Conservation (phyloP, 1,140 invertebrate species). For the Coptotermes formosanus region DNA sequence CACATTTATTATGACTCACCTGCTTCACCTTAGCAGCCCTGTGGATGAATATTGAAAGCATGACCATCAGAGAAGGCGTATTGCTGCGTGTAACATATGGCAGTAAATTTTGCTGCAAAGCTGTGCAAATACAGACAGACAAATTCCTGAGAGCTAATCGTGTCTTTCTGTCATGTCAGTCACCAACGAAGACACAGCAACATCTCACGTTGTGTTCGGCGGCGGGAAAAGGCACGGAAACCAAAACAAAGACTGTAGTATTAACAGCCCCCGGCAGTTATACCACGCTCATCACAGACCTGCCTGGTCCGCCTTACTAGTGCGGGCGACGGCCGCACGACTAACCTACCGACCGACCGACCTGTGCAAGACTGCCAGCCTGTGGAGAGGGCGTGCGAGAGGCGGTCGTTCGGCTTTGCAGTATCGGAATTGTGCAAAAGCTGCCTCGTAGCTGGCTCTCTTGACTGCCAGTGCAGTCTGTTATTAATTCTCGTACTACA, state of each 20-base stretch:
- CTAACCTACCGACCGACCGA: neutral
- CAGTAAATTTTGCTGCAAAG: neutral
- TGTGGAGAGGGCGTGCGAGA: neutral
- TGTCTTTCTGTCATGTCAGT: neutral
- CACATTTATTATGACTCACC: neutral
- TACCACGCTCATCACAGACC: neutral
- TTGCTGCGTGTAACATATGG: neutral
- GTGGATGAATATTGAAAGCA: neutral
- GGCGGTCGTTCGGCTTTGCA: neutral
- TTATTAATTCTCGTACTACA: neutral
- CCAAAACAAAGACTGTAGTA: neutral
- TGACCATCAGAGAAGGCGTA: neutral
- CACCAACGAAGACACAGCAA: neutral
- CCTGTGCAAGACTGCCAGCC: neutral
- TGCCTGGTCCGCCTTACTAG: neutral
- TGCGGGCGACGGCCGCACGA: neutral
- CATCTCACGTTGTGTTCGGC: neutral
- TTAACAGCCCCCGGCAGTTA: neutral
- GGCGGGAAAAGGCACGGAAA: neutral
- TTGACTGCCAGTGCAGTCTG: neutral
- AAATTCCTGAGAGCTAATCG: neutral
- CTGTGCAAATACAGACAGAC: no score
- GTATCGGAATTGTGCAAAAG: neutral
- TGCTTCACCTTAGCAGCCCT: neutral
- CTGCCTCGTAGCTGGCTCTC: neutral